phyloP scores from a whole-genome alignment of 2,888 invertebrate genomes.

The Tinea semifulvella region DNA sequence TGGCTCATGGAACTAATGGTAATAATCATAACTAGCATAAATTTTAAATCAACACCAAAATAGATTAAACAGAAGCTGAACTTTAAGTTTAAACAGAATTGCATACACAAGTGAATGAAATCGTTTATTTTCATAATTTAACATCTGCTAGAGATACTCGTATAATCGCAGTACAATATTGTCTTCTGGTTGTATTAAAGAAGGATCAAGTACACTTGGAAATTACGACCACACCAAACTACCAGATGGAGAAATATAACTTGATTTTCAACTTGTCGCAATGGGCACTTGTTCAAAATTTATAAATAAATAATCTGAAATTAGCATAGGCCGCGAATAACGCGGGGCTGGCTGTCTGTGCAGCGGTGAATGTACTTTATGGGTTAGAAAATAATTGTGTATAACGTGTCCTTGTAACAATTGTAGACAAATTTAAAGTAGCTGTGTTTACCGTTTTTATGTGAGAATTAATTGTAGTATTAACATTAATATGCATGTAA shows the following conservation, averaged over 20 bases:
- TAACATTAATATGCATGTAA: too few species aligned
- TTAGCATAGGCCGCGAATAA: conserved; percentile 15
- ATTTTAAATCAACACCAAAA: too few species aligned
- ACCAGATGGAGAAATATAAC: conserved; percentile 7
- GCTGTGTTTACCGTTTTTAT: too few species aligned
- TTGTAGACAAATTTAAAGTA: not conserved
- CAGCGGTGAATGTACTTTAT: conserved; percentile 19
- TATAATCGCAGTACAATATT: too few species aligned
- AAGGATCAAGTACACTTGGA: not conserved
- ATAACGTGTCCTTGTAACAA: conserved; percentile 4
- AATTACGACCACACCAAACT: conserved; percentile 4
- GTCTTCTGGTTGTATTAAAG: conserved; percentile 2
- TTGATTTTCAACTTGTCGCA: conserved; percentile 15
- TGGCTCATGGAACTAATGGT: too few species aligned
- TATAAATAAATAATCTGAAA: conserved; percentile 14
- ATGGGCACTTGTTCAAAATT: conserved; percentile 12
- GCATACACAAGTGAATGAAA: too few species aligned
- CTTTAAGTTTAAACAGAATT: too few species aligned
- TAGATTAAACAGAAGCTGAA: too few species aligned
- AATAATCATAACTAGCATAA: too few species aligned
- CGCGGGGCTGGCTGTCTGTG: not conserved
- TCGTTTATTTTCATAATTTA: too few species aligned
- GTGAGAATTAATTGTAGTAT: too few species aligned
- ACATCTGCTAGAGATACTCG: too few species aligned
- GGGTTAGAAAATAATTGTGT: conserved; percentile 21